Base-by-base conservation (phyloP, 2,113 vertebrate genomes). In the Diadophis punctatus region DNA sequence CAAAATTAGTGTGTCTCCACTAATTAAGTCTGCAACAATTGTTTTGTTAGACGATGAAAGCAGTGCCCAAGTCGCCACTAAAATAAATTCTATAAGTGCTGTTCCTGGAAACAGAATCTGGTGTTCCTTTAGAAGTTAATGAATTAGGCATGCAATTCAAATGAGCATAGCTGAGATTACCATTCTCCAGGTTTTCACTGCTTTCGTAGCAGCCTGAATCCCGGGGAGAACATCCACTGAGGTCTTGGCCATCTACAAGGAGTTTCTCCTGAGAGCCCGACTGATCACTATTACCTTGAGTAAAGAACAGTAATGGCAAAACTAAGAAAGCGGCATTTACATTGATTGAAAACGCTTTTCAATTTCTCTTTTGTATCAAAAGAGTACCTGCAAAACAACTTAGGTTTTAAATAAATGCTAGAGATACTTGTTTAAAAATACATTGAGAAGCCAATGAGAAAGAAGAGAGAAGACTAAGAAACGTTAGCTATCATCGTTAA, bases 191-290 rank as follows among this genome's bases (percentile, higher is more conserved):
- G 97, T 99, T 99, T 97, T 99, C 99, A 90, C 98, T 99, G 98
- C 99, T 99, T 97, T 99, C 99, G 0, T 99, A 99, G 98, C 99
- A 99, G 34, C 99, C 99, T 0, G 99, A 99, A 97, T 99, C 99
- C 84, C 99, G 97, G 0, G 99, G 99, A 92, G 99, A 99, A 96
- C 99, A 98, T 51, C 98, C 98, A 1, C 98, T 97, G 94, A 98
- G 96, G 95, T 98, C 97, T 86, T 96, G 98, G 58, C 98, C 98
- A 93, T 99, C 98, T 1, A 98, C 97, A 27, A 99, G 98, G 92
- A 99, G 98, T 97, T 99, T 99, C 97, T 99, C 99, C 97, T 99
- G 99, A 94, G 99, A 99, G 74, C 98, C 98, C 0, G 98, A 98
- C 94, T 99, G 98, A 94, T 99, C 99, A 1, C 99, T 99, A 97